Conservation (phyloP, 2,113 vertebrate species). For the Microtus oregoni region DNA sequence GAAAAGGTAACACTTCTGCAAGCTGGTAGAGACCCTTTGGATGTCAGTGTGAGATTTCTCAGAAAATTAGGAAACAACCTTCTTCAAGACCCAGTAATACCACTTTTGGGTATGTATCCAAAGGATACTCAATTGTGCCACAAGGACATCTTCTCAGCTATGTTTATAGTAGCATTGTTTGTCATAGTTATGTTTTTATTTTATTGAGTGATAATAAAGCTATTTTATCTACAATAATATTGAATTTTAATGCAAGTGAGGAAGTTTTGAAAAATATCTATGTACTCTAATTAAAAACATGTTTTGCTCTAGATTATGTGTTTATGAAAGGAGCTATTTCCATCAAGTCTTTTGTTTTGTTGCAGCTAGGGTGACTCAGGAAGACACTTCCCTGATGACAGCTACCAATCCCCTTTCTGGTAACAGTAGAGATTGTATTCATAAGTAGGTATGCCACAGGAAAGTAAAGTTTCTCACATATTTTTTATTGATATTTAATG, state of each 20-base stretch:
- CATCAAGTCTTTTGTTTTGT: conserved; percentile 17
- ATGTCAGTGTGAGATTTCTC: too few species aligned
- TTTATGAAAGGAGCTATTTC: conserved; percentile 47
- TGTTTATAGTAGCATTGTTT: too few species aligned
- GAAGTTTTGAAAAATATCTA: neutral
- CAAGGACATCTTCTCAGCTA: too few species aligned
- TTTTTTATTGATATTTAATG: neutral
- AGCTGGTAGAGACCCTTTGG: too few species aligned
- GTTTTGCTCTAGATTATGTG: neutral
- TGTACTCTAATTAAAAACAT: neutral
- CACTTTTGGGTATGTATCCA: too few species aligned
- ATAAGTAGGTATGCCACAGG: neutral
- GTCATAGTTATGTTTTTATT: conserved; percentile 15
- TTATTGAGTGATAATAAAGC: conserved; percentile 15
- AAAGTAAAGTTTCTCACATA: neutral
- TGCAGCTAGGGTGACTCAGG: neutral
- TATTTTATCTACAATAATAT: conserved; percentile 33
- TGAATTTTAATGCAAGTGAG: neutral
- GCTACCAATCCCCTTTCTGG: neutral
- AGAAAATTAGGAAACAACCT: too few species aligned
- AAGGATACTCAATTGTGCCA: too few species aligned
- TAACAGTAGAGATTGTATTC: neutral
- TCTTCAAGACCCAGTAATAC: too few species aligned
- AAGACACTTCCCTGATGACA: neutral
- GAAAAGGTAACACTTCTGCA: too few species aligned